These are phyloP conservation scores for Agrypnia vestita DNA, from an alignment of 1,140 invertebrate species.

Conservation along the genomic window DNA sequence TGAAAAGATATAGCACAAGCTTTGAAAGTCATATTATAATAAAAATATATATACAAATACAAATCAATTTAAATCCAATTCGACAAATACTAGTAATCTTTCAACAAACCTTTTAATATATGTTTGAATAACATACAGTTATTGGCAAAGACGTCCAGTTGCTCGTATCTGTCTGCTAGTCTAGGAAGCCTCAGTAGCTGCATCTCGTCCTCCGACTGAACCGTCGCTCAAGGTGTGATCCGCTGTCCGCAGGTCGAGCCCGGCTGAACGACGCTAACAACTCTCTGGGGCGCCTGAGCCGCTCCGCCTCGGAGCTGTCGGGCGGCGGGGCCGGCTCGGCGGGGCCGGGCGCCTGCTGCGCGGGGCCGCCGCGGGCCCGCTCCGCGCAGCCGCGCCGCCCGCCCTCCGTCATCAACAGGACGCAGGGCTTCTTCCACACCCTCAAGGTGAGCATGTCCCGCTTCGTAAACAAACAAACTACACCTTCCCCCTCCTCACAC, in stretches of 20 bases:
- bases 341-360: slow-evolving; percentile 65
- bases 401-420: slow-evolving; percentile 78
- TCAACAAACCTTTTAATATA: too few relatives aligned
- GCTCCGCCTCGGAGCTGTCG: slow-evolving; percentile 74
- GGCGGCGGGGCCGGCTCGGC: slow-evolving; percentile 64
- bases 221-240: background rate
- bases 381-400: slow-evolving; percentile 69
- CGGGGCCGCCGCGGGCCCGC: slow-evolving; percentile 68
- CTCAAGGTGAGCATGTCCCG: slow-evolving; percentile 69
- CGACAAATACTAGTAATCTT: too few relatives aligned
- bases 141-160: too few relatives aligned
- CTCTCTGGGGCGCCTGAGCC: slow-evolving; percentile 66
- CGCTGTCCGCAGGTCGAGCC: slow-evolving; percentile 52
- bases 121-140: too few relatives aligned
- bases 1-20: too few relatives aligned
- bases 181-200: too few relatives aligned
- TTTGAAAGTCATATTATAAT: too few relatives aligned
- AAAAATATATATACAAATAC: too few relatives aligned
- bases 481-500: background rate
- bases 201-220: too few relatives aligned
- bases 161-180: too few relatives aligned
- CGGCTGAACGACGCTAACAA: slow-evolving; percentile 52
- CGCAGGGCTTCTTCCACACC: slow-evolving; percentile 81
- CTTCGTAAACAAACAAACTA: background rate
- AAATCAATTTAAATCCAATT: too few relatives aligned